These are phyloP conservation scores for Ephestia elutella DNA, from an alignment of 1,140 invertebrate genomes.

Conservation along the genomic window DNA sequence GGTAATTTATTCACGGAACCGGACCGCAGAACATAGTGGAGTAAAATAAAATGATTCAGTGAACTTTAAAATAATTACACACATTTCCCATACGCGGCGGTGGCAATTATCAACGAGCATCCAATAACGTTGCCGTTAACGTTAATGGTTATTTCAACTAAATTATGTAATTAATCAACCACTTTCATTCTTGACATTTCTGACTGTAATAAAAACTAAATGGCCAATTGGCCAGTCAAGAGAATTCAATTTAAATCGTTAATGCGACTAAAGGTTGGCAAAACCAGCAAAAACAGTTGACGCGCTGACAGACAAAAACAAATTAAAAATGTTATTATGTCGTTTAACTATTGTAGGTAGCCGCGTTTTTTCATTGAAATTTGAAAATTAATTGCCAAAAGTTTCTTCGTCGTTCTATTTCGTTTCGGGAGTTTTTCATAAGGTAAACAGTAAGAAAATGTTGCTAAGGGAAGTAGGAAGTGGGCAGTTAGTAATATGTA, in stretches of 20 bases:
- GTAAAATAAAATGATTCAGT: background rate
- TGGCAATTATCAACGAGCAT: background rate
- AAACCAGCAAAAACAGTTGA: background rate
- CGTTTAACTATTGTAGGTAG: too few relatives aligned
- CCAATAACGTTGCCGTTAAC: background rate
- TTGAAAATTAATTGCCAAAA: too few relatives aligned
- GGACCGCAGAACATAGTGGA: background rate
- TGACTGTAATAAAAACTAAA: background rate
- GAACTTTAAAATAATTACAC: conserved; percentile 2
- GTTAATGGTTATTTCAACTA: background rate
- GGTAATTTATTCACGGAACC: background rate
- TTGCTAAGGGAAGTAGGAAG: too few relatives aligned
- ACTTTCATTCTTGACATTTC: conserved; percentile 3
- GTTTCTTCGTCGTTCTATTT: too few relatives aligned
- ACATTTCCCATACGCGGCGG: background rate
- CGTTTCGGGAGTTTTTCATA: too few relatives aligned
- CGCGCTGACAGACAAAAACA: too few relatives aligned
- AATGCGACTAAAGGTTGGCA: background rate
- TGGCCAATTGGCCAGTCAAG: background rate
- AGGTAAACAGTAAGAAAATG: too few relatives aligned
- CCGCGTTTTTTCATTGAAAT: background rate
- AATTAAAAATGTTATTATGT: background rate
- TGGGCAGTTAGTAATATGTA: too few relatives aligned
- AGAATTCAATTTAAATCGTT: background rate
- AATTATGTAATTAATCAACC: background rate